A percentile compares a stretch with the other conserved stretches of the same genome.
Conservation (phyloP, 2,113 vertebrate genomes). For the Sinocyclocheilus grahami region DNA sequence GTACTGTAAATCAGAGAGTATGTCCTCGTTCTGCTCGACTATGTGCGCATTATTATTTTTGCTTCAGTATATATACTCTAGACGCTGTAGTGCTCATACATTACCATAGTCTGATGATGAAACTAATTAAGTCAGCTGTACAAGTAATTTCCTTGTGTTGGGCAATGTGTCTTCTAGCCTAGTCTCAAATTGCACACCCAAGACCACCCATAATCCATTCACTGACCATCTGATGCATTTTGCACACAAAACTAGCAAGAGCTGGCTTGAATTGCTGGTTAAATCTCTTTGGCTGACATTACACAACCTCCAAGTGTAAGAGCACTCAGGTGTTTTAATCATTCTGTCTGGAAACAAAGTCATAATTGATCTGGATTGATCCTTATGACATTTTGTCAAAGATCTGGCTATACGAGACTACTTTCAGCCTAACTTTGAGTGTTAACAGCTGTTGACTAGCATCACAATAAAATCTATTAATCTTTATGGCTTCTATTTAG, state of each 20-base stretch:
- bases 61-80: not conserved
- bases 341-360: not conserved
- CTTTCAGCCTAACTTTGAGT: too few species aligned
- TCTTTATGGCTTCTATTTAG: too few species aligned
- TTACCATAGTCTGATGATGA: not conserved
- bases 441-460: not conserved
- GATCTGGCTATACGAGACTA: too few species aligned
- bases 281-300: not conserved
- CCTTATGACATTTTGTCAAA: not conserved
- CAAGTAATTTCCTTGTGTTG: not conserved
- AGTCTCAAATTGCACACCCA: not conserved
- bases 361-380: not conserved
- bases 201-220: not conserved
- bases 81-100: not conserved
- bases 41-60: not conserved
- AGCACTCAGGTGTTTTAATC: not conserved
- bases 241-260: not conserved
- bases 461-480: not conserved
- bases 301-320: not conserved
- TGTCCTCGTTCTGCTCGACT: not conserved
- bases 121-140: constrained; percentile 10
- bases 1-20: not conserved
- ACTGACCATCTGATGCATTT: constrained; percentile 3
- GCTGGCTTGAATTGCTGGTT: not conserved
- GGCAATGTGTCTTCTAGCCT: not conserved